These are phyloP conservation scores for Upupa epops DNA, from an alignment of 2,113 vertebrate genomes.

Conservation along the genomic window DNA sequence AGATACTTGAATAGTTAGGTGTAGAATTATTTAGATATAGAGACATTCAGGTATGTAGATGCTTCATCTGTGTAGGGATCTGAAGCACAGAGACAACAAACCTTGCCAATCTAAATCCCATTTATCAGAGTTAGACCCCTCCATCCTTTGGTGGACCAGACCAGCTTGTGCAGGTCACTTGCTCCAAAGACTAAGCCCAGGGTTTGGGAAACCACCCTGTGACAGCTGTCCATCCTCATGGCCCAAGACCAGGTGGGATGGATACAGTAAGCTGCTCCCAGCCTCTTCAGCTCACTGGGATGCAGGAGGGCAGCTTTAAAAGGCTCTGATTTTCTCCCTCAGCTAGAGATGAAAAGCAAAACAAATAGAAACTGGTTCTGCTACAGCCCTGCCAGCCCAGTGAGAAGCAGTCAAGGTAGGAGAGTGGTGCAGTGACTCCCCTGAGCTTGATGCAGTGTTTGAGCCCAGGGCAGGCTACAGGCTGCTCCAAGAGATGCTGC, in stretches of 20 bases:
- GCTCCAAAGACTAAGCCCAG: not conserved
- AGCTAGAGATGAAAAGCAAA: not conserved
- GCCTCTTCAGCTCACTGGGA: not conserved
- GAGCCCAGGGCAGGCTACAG: not conserved
- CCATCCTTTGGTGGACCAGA: not conserved
- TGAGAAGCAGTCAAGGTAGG: not conserved
- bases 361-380: not conserved
- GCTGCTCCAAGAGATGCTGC: not conserved
- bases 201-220: accelerated
- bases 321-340: not conserved
- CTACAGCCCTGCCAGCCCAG: not conserved
- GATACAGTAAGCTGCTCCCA: not conserved
- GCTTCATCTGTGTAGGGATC: accelerated
- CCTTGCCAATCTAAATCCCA: accelerated
- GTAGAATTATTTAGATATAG: too few species aligned
- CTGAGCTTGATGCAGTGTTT: not conserved
- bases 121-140: not conserved
- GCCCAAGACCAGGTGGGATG: not conserved
- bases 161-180: accelerated
- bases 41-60: too few species aligned
- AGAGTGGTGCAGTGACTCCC: not conserved
- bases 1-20: too few species aligned
- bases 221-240: not conserved
- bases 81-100: not conserved
- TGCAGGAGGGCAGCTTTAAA: not conserved